Conservation (phyloP, 2,888 invertebrate genomes). For the Andrena camellia region DNA sequence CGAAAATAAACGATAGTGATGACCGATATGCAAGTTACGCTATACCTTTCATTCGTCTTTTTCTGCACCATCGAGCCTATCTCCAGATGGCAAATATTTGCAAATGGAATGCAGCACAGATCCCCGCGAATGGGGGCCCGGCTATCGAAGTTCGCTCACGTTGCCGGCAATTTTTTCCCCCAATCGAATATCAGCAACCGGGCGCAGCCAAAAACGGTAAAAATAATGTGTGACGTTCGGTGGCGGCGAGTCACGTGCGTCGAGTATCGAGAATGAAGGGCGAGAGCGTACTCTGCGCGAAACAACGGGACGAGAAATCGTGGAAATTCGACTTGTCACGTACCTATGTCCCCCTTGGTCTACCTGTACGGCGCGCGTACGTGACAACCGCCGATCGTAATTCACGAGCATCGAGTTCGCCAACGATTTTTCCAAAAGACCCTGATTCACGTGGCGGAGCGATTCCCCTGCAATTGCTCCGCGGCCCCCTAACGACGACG, state of each 20-base stretch:
- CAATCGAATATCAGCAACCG: constrained; percentile 37
- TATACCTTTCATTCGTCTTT: background rate
- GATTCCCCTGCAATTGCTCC: constrained; percentile 45
- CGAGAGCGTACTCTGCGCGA: background rate
- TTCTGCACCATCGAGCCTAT: background rate
- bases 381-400: constrained; percentile 47
- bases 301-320: constrained; percentile 28
- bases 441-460: constrained; percentile 49
- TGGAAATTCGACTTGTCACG: constrained; percentile 48
- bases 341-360: constrained; percentile 20
- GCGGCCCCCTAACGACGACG: constrained; percentile 3
- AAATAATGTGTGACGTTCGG: constrained; percentile 49
- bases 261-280: constrained; percentile 18
- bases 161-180: constrained; percentile 24
- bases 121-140: background rate
- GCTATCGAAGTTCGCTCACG: constrained; percentile 25
- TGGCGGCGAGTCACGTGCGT: background rate
- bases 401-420: constrained; percentile 31
- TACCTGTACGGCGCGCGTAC: constrained; percentile 45
- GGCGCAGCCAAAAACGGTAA: constrained; percentile 21
- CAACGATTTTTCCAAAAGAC: constrained; percentile 44
- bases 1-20: no score
- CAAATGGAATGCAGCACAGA: constrained; percentile 10
- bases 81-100: constrained; percentile 10
- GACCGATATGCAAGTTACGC: background rate